Base-by-base conservation (phyloP, 2,888 invertebrate species). In the Odontocolon sp. region DNA sequence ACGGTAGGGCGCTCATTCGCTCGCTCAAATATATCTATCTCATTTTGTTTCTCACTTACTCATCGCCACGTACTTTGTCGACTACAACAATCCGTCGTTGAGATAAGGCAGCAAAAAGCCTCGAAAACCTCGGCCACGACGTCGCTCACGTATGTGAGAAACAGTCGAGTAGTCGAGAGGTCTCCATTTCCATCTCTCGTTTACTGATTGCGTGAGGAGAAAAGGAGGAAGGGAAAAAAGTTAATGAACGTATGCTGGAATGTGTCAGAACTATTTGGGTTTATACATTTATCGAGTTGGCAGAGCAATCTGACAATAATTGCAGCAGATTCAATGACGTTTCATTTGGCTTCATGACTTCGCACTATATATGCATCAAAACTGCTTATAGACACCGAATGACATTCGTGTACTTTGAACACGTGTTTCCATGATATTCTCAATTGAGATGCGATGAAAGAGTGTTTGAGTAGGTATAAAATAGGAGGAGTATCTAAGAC, bases 61-160 rank as follows among this genome's bases (percentile, higher is more conserved):
- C 64, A n/a, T 28, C 36, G 40, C 36, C 42, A 26, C n/a, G n/a
- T n/a, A n/a, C n/a, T n/a, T n/a, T 52, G 57, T 40, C 57, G 42
- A 66, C 31, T 71, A 64, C 21, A 61, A 69, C 72, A 69, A 73
- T 69, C 52, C 56, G 71, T 68, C 54, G 52, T 59, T 61, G 45
- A 81, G 86, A 86, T 85, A 85, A 86, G 84, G 83, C 78, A 75
- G 84, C 83, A 85, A 85, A 86, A 86, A 86, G 81, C 79, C 83
- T 81, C 84, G 82, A 84, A 86, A 72, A 71, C 26, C 67, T 69
- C 42, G 23, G 36, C 77, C 79, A 79, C 78, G 81, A 63, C 76
- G 75, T 59, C 74, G 47, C 11, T 63, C 59, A 61, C 36, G 47
- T 33, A 64, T 16, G 50, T 8, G 14, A 11, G 45, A 26, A 57